These are phyloP conservation scores for Anarrhichthys ocellatus DNA, from an alignment of 2,113 vertebrate genomes.

Conservation along the genomic window DNA sequence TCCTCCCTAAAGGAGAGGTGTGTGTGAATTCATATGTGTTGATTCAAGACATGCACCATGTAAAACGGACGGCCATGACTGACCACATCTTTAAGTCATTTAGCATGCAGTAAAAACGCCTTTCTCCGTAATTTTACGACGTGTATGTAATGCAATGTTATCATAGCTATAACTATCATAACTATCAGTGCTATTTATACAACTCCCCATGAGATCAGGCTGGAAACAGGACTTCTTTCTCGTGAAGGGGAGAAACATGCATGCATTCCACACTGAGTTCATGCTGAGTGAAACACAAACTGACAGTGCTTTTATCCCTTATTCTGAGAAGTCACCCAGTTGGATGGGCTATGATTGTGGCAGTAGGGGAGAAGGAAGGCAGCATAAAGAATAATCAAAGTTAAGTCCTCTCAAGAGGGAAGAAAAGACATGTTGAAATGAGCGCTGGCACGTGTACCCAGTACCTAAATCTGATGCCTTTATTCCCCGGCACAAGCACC, in stretches of 20 bases:
- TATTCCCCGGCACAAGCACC: conserved; percentile 53
- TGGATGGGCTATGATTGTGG: conserved; percentile 35
- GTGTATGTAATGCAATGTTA: too few species aligned
- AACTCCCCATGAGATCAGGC: neutral
- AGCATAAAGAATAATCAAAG: conserved; percentile 69
- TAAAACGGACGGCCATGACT: neutral
- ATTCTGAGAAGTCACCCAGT: conserved; percentile 51
- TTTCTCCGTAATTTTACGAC: too few species aligned
- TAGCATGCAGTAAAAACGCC: too few species aligned
- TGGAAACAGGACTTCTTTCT: neutral
- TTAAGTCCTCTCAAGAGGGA: conserved; percentile 43
- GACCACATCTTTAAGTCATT: neutral
- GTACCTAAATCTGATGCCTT: conserved; percentile 52
- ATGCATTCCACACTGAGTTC: neutral
- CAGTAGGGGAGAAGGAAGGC: conserved; percentile 35
- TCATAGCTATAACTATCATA: neutral
- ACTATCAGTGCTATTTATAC: neutral
- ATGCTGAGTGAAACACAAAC: conserved; percentile 43
- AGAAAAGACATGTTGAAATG: conserved; percentile 55
- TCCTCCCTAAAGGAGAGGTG: neutral
- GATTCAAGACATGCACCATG: neutral
- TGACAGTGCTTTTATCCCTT: conserved; percentile 38
- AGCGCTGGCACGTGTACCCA: conserved; percentile 43
- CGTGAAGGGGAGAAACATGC: neutral
- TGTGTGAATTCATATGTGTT: conserved; percentile 8